phyloP scores from a whole-genome alignment of 2,113 vertebrate genomes.

The Chrysemys picta region DNA sequence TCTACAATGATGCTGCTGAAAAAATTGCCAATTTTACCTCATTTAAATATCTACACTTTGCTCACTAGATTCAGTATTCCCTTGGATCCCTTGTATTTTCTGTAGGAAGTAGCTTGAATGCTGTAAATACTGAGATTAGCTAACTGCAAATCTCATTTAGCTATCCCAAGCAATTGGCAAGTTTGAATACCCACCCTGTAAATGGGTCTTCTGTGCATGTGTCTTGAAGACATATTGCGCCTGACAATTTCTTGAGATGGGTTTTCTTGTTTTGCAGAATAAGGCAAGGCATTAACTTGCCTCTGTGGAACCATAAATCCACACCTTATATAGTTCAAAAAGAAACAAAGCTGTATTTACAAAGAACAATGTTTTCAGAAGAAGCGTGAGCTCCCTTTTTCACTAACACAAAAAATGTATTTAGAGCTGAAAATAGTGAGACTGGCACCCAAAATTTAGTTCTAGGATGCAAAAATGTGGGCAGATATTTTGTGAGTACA shows the following conservation, averaged over 20 bases:
- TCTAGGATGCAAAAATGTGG: not conserved
- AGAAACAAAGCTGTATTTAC: not conserved
- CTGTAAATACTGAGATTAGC: not conserved
- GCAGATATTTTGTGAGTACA: not conserved
- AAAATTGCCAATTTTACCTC: not conserved
- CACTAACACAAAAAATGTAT: not conserved
- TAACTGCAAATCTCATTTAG: not conserved
- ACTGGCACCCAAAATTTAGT: not conserved
- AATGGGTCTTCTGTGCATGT: not conserved
- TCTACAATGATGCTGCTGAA: not conserved
- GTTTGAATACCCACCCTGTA: not conserved
- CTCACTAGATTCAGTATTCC: not conserved
- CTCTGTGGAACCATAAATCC: not conserved
- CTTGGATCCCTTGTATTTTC: not conserved
- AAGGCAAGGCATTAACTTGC: not conserved
- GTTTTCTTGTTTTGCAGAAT: not conserved
- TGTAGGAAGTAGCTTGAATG: not conserved
- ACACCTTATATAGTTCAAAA: not conserved
- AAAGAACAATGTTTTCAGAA: slow-evolving; percentile 7
- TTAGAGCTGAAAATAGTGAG: not conserved
- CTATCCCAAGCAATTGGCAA: not conserved
- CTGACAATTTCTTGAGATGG: not conserved
- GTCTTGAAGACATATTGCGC: not conserved
- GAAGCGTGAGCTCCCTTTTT: not conserved
- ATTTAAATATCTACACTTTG: not conserved